Base-by-base conservation (phyloP, 2,113 vertebrate genomes). In the Phocoena phocoena region DNA sequence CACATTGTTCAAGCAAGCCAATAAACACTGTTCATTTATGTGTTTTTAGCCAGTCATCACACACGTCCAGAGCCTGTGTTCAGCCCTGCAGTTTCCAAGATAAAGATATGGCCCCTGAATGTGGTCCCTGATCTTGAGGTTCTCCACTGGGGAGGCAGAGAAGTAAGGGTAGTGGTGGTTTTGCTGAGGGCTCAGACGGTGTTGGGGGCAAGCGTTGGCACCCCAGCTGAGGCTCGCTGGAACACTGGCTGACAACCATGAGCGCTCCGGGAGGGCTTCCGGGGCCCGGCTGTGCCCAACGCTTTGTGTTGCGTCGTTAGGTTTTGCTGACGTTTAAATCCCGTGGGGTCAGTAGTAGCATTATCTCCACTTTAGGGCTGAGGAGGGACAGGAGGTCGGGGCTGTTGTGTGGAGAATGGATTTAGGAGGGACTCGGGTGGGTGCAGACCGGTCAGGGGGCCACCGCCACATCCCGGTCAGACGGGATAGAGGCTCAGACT, bases 231-330 rank as follows among this genome's bases (percentile, higher is more conserved):
- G n/a, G 55, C 58, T 6, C 8, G 0, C 44, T 18, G 53, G 41
- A 21, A 17, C 23, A 1, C 9, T 5, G 17, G 38, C 65, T 25
- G 6, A 36, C 60, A 3, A 13, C 33, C 13, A 4, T 20, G 26
- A 71, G 11, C 13, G 0, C 28, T 4, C 4, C 0, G 31, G 5
- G n/a, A 17, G 55, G 11, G n/a, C 55, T 26, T n/a, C 67, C 4
- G 1, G n/a, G 20, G 77, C 71, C 65, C 3, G 0, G 9, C 17
- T 25, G 5, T 55, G n/a, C 86, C 73, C 0, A 4, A 5, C 10
- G 3, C 25, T 33, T 50, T 6, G 1, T 26, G 9, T 47, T 2
- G 1, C 6, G 0, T 41, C 71, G 1, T 65, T 47, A 11, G 53
- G n/a, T 13, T 70, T 53, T 74, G 65, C 53, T 33, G 33, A 13